Conservation (phyloP, 2,888 invertebrate species). For the Orthosia incerta region DNA sequence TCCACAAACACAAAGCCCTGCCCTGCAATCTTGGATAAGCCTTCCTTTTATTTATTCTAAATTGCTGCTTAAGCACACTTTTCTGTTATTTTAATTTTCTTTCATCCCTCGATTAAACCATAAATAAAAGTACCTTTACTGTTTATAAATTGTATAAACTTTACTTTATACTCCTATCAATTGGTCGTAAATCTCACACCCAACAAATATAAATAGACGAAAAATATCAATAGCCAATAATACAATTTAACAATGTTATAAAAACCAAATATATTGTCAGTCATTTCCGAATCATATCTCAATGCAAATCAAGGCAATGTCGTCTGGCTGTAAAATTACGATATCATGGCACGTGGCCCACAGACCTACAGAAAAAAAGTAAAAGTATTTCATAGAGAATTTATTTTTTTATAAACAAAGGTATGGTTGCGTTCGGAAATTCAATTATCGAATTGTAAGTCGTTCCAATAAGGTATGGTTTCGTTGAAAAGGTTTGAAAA, state of each 20-base stretch:
- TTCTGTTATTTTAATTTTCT: background rate
- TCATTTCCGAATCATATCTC: slow-evolving; percentile 77
- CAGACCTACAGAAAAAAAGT: slow-evolving; percentile 57
- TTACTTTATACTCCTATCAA: slow-evolving; percentile 42
- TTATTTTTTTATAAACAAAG: slow-evolving; percentile 49
- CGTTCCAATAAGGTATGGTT: slow-evolving; percentile 48
- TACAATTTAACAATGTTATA: slow-evolving; percentile 64
- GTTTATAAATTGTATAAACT: slow-evolving; percentile 25
- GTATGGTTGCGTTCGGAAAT: slow-evolving; percentile 23
- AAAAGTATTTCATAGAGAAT: slow-evolving; percentile 52
- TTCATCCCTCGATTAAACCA: background rate
- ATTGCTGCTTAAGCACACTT: too few relatives aligned
- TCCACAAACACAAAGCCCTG: too few relatives aligned
- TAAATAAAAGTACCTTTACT: slow-evolving; percentile 3
- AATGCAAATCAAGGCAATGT: slow-evolving; percentile 77
- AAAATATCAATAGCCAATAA: slow-evolving; percentile 70
- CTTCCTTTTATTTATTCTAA: background rate
- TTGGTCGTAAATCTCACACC: slow-evolving; percentile 50
- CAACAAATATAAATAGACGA: slow-evolving; percentile 52
- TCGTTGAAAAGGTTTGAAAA: slow-evolving; percentile 41
- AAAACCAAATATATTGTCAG: slow-evolving; percentile 55
- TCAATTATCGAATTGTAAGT: slow-evolving; percentile 29
- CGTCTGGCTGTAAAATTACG: slow-evolving; percentile 71
- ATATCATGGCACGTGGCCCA: slow-evolving; percentile 70
- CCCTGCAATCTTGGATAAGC: background rate